Evolutionary conservation across 2,888 invertebrate species (phyloP), one percentile per base, ranked within the genome.

Genomic region (Cistogaster globosa): DNA sequence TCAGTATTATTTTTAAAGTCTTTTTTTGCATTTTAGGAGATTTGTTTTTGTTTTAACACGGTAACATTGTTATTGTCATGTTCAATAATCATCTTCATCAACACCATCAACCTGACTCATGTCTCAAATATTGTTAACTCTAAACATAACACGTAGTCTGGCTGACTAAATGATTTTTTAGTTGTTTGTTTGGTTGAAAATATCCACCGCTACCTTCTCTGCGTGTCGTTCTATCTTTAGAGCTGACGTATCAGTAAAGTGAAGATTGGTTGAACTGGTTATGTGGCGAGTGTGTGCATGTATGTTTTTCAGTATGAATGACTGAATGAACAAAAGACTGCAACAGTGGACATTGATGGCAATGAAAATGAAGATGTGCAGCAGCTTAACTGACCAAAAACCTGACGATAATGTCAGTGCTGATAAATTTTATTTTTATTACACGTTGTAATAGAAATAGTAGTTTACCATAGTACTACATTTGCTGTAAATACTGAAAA

Each of bases 311-410:
- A 42, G 20, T 55, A n/a, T 77, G 72, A 71, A 55, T 55, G 78
- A 68, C 55, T 65, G 12, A 60, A 84, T 80, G 69, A 62, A 76
- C 72, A 36, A 83, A 81, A 71, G 74, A 62, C 82, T 82, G 68
- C 79, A 84, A 79, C 86, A 82, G 69, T 67, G 78, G 80, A 82
- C 84, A 77, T 78, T 83, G 79, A 78, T 83, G 87, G 69, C 78
- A 79, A 79, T 79, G 79, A 81, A 86, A 82, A 83, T 86, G 81
- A 83, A 78, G 81, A 87, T 82, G 83, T 51, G 62, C 72, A 48
- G 48, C 45, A 62, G 65, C 72, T 84, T 80, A 74, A 62, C 76
- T 77, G 75, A 76, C 80, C 72, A 69, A 58, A 81, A 85, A 85
- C 74, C 84, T 85, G 85, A 75, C 82, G 82, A 65, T 84, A 77